Evolutionary conservation across 2,888 invertebrate species (phyloP).

Genomic region (Andrena camellia): DNA sequence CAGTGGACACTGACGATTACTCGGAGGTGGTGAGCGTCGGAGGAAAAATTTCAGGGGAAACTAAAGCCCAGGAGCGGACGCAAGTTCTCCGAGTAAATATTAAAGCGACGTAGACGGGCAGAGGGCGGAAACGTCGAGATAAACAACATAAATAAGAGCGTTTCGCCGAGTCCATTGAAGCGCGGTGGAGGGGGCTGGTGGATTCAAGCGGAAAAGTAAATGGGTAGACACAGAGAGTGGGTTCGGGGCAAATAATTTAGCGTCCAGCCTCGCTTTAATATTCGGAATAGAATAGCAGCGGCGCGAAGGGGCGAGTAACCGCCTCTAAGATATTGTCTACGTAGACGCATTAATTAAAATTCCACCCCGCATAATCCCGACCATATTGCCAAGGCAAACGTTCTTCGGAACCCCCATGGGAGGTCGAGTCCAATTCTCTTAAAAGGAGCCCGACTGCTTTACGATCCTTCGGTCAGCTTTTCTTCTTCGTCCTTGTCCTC

Average conservation of each 20-base stretch:
- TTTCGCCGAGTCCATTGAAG: conserved; percentile 11
- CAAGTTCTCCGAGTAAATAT: background rate
- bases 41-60: background rate
- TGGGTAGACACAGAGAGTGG: background rate
- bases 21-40: background rate
- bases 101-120: conserved; percentile 1
- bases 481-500: background rate
- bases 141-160: background rate
- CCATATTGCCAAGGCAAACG: background rate
- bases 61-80: background rate
- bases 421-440: conserved; percentile 43
- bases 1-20: background rate
- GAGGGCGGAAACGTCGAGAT: background rate
- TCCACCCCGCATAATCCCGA: conserved; percentile 29
- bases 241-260: conserved; percentile 45
- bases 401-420: conserved; percentile 15
- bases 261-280: conserved; percentile 33
- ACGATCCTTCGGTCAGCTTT: conserved; percentile 2
- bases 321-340: conserved; percentile 40
- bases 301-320: background rate
- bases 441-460: conserved; percentile 30
- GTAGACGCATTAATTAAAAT: conserved; percentile 58
- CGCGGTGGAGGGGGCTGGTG: background rate
- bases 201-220: conserved; percentile 40
- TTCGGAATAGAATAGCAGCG: conserved; percentile 5